Percentiles rank a stretch among this genome's conserved stretches.
Conservation (phyloP, 2,113 vertebrate genomes). For the Vulpes lagopus region DNA sequence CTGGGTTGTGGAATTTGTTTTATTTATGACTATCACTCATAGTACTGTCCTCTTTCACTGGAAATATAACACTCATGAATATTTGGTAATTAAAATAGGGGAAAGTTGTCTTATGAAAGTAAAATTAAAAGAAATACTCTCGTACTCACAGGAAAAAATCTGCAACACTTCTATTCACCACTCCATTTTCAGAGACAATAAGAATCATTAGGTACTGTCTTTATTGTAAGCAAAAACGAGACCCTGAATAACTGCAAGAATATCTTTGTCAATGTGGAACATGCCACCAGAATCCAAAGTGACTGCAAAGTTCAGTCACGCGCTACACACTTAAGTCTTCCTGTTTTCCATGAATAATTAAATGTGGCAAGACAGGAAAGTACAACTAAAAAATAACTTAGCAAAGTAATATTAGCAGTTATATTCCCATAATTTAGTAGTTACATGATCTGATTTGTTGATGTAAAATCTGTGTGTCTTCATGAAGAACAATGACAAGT, state of each 20-base stretch:
- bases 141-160: background rate
- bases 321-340: background rate
- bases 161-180: background rate
- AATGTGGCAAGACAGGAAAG: background rate
- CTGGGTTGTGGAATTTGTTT: background rate
- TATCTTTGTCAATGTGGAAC: background rate
- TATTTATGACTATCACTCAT: background rate
- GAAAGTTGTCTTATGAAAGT: background rate
- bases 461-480: constrained; percentile 5
- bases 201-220: background rate
- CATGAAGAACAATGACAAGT: background rate
- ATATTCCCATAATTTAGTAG: background rate
- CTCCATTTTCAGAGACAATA: background rate
- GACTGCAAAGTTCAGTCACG: background rate
- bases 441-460: background rate
- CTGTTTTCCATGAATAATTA: background rate
- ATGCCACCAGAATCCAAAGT: background rate
- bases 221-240: background rate
- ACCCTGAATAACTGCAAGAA: background rate
- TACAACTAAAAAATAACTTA: background rate
- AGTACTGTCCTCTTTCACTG: background rate
- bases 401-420: background rate
- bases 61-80: background rate
- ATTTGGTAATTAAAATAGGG: background rate
- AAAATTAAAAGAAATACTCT: background rate